Evolutionary conservation across 2,797 vertebrate genomes (phyloP).

Genomic region (Sylvilagus floridanus): DNA sequence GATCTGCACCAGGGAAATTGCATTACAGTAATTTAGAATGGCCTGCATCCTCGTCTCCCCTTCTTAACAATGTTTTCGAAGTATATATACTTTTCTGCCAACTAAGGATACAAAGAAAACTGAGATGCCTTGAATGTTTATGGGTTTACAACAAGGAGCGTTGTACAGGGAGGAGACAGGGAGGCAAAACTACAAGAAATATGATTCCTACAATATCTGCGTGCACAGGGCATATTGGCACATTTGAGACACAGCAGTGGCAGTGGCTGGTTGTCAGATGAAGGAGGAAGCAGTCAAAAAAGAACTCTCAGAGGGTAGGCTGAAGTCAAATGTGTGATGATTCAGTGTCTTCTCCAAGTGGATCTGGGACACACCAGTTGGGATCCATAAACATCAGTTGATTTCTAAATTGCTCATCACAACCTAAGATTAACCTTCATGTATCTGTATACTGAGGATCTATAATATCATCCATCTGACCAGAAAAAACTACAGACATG

Average conservation of each 20-base stretch:
- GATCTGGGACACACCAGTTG: neutral
- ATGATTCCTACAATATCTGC: accelerated
- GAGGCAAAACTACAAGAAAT: neutral
- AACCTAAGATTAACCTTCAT: neutral
- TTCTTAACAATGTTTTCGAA: neutral
- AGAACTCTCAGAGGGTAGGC: neutral
- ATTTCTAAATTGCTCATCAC: neutral
- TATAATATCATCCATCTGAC: neutral
- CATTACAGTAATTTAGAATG: neutral
- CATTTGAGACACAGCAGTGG: neutral
- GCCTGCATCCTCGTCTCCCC: neutral
- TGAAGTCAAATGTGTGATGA: neutral
- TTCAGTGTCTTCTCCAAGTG: neutral
- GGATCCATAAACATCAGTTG: neutral
- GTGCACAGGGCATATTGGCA: neutral
- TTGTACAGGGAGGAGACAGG: accelerated
- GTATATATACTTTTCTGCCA: neutral
- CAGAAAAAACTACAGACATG: accelerated
- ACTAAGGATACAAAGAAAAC: neutral
- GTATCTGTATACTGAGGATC: neutral
- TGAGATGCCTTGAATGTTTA: neutral
- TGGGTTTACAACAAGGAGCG: neutral
- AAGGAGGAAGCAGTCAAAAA: neutral
- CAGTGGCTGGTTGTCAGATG: neutral
- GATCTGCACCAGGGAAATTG: neutral